These are phyloP conservation scores for Esox niger DNA, from an alignment of 2,113 vertebrate genomes.

Conservation along the genomic window DNA sequence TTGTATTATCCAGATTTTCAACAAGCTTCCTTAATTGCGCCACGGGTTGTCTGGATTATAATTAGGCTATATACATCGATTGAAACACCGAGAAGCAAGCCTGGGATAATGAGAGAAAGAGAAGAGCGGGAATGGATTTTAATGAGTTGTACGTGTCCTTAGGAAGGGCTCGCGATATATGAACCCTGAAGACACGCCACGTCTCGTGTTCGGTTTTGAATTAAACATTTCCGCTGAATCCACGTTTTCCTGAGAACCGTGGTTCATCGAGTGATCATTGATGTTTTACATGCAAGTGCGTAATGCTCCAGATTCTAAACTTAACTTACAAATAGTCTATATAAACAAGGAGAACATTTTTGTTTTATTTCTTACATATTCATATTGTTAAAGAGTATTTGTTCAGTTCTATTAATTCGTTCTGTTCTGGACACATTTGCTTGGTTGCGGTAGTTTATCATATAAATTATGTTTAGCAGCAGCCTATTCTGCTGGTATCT, in stretches of 20 bases:
- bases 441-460: too few relatives aligned
- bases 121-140: constrained; percentile 42
- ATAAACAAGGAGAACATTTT: too few relatives aligned
- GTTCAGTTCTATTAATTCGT: too few relatives aligned
- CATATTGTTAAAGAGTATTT: too few relatives aligned
- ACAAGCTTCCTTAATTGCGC: too few relatives aligned
- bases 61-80: constrained; percentile 9
- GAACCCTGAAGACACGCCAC: constrained; percentile 38
- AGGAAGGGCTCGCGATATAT: constrained; percentile 12
- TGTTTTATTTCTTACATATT: too few relatives aligned
- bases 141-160: constrained; percentile 48
- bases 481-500: too few relatives aligned
- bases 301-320: too few relatives aligned
- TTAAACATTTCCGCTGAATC: constrained; percentile 29
- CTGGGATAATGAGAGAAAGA: constrained; percentile 16
- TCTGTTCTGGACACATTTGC: too few relatives aligned
- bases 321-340: too few relatives aligned
- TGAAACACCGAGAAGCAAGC: constrained; percentile 24
- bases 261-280: background rate
- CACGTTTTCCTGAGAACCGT: constrained; percentile 38
- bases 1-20: too few relatives aligned
- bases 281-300: background rate
- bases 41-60: background rate
- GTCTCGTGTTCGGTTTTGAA: constrained; percentile 32
- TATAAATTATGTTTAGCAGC: too few relatives aligned